Evolutionary conservation across 2,113 vertebrate species (phyloP).

Genomic region (Hippocampus zosterae): DNA sequence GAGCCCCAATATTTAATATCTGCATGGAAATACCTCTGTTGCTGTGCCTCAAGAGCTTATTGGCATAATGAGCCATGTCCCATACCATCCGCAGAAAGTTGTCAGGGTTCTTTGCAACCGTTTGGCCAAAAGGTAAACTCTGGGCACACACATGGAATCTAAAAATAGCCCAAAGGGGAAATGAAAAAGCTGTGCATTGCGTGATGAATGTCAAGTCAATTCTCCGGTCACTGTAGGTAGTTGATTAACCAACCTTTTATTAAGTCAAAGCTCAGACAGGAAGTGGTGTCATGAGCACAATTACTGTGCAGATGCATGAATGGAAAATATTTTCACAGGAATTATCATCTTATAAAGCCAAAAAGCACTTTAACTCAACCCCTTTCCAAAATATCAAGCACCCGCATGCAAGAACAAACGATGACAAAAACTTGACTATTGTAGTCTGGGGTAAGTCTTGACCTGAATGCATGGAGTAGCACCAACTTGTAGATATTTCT

Average conservation of each 20-base stretch:
- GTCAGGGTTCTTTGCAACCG: slow-evolving; percentile 73
- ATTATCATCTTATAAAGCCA: too few relatives aligned
- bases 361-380: too few relatives aligned
- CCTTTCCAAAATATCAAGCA: too few relatives aligned
- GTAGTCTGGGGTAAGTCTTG: not conserved
- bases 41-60: slow-evolving; percentile 68
- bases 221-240: not conserved
- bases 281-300: not conserved
- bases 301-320: too few relatives aligned
- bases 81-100: slow-evolving; percentile 83
- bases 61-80: slow-evolving; percentile 59
- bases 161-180: not conserved
- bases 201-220: slow-evolving; percentile 1
- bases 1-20: too few relatives aligned
- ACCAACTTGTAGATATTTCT: slow-evolving; percentile 85
- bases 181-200: slow-evolving; percentile 10
- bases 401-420: too few relatives aligned
- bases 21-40: slow-evolving; percentile 72
- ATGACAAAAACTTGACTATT: not conserved
- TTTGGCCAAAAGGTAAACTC: slow-evolving; percentile 82
- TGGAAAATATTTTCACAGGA: too few relatives aligned
- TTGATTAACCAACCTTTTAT: slow-evolving; percentile 15
- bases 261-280: not conserved
- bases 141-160: slow-evolving; percentile 88
- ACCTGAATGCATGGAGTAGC: slow-evolving; percentile 92